These are phyloP conservation scores for Ceyx melanurus DNA, from an alignment of 2,113 vertebrate species.

Conservation along the genomic window DNA sequence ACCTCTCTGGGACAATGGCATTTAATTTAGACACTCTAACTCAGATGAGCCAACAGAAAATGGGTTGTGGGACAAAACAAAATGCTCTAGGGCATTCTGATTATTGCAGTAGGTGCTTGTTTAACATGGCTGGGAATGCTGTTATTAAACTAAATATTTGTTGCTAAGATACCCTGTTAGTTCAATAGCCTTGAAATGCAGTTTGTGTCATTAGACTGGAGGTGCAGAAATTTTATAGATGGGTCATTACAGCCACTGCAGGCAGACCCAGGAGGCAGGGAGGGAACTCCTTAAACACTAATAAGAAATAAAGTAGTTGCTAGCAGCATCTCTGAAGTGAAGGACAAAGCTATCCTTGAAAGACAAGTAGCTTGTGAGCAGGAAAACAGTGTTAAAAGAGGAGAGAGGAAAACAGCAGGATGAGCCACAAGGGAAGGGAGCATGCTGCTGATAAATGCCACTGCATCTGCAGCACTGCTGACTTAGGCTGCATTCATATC, in stretches of 20 bases:
- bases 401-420: neutral
- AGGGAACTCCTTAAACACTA: constrained; percentile 30
- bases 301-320: neutral
- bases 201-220: constrained; percentile 25
- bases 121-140: constrained; percentile 36
- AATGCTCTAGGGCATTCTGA: neutral
- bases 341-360: constrained; percentile 1
- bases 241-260: neutral
- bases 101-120: constrained; percentile 13
- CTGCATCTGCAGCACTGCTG: neutral
- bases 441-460: neutral
- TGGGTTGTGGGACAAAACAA: neutral
- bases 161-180: constrained; percentile 59
- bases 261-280: constrained; percentile 20
- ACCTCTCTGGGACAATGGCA: neutral
- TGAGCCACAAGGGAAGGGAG: neutral
- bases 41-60: neutral
- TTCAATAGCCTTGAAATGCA: constrained; percentile 35
- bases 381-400: neutral
- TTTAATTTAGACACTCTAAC: neutral
- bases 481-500: neutral
- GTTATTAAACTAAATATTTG: constrained; percentile 58
- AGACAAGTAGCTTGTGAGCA: neutral
- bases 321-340: constrained; percentile 14
- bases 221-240: constrained; percentile 23